Percentiles rank a stretch among this genome's conserved stretches.
Conservation (phyloP, 92 coral and sea anemone genomes). For the Desmophyllum pertusum region DNA sequence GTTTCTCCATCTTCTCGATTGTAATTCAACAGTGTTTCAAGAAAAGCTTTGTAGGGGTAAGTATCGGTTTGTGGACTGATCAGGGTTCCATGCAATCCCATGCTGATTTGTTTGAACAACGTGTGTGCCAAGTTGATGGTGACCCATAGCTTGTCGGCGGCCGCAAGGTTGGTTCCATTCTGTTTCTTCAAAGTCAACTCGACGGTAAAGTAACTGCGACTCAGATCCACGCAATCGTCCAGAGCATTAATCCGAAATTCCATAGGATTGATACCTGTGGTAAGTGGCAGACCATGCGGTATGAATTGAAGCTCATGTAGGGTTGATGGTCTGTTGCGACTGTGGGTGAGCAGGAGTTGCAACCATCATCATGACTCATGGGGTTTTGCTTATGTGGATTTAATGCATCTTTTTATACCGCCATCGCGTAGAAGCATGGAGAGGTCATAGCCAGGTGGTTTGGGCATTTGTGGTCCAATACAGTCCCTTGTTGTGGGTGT, state of each 20-base stretch:
- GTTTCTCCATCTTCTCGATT: background rate
- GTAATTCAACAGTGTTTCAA: background rate
- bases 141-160: no score
- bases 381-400: background rate
- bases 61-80: background rate
- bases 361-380: background rate
- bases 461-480: no score
- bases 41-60: background rate
- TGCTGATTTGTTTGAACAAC: background rate
- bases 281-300: background rate
- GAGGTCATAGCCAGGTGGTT: no score
- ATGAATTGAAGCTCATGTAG: background rate
- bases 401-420: no score
- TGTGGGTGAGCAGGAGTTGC: background rate
- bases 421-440: no score
- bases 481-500: no score
- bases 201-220: background rate
- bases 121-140: background rate
- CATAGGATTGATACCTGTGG: background rate
- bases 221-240: background rate
- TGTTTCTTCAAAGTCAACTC: background rate
- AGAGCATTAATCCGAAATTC: background rate
- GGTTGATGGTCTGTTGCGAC: background rate
- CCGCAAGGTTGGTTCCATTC: background rate
- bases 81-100: background rate